Evolutionary conservation across 2,888 invertebrate species (phyloP), one percentile per base, ranked within the genome.

Genomic region (Hypolimnas misippus): DNA sequence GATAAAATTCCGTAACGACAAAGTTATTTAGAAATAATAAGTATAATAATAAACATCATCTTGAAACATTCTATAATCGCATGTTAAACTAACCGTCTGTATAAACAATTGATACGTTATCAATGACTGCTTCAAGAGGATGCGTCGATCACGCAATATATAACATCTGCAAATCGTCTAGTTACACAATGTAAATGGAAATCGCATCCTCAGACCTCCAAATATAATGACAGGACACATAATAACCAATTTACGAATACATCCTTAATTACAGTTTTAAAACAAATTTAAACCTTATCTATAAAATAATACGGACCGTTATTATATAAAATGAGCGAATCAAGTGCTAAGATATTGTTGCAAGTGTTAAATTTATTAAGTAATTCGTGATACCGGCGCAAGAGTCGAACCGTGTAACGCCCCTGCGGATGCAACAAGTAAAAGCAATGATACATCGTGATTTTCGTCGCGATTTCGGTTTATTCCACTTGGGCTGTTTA

Each of bases 381-480:
- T 84, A 83, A 87, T 78, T 74, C 72, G 70, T 67, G 66, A 70
- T 69, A 70, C 35, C 62, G 74, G 74, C 78, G 81, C 81, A 76
- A 77, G 81, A 84, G 78, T 76, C 76, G 81, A 75, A 77, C 77
- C 78, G 83, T 79, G 81, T 72, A 84, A 82, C 82, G 81, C 82
- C 82, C 75, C 82, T 84, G 80, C 86, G 86, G 86, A 87, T 82
- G 85, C 80, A 81, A 80, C 81, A 82, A 83, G 84, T 84, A 86
- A 86, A 87, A 83, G 84, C 86, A 86, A 84, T 86, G 87, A 87
- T 87, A 88, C 85, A 82, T 81, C 81, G 86, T 79, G 82, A 78
- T 79, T 84, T 85, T 86, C 81, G 86, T 86, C 87, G 86, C 85
- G 77, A 76, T 66, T 66, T 67, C 70, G 76, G 12, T 77, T 33